These are phyloP conservation scores for Xenopus borealis DNA, from an alignment of 2,113 vertebrate genomes.

Conservation along the genomic window DNA sequence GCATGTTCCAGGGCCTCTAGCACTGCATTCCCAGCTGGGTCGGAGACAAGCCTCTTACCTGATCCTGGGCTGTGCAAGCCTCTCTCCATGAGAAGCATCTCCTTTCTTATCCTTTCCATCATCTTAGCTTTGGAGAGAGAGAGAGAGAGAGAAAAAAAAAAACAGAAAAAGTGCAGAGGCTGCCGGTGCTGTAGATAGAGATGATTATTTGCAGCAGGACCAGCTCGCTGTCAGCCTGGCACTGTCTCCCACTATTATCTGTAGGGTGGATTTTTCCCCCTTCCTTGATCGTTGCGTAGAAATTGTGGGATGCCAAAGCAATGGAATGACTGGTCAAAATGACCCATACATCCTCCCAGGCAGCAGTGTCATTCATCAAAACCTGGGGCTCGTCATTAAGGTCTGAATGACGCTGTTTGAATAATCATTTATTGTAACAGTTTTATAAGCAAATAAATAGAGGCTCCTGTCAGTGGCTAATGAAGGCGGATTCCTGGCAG, in stretches of 20 bases:
- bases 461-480: constrained; percentile 96
- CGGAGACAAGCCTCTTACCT: constrained; percentile 89
- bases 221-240: constrained; percentile 91
- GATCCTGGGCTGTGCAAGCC: constrained; percentile 94
- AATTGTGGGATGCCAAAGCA: constrained; percentile 84
- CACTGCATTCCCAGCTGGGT: constrained; percentile 89
- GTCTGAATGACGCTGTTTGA: constrained; percentile 95
- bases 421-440: constrained; percentile 99
- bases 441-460: constrained; percentile 99
- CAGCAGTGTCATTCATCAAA: constrained; percentile 98
- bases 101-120: constrained; percentile 99
- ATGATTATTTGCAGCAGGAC: constrained; percentile 83
- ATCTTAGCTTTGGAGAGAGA: constrained; percentile 81
- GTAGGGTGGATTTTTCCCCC: constrained; percentile 55
- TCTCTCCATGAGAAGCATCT: constrained; percentile 99
- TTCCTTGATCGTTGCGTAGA: constrained; percentile 76
- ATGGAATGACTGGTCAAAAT: constrained; percentile 94
- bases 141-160: constrained; percentile 47
- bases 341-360: constrained; percentile 90
- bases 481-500: constrained; percentile 97
- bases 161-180: constrained; percentile 64
- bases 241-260: constrained; percentile 90
- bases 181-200: constrained; percentile 71
- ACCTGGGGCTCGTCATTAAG: constrained; percentile 92
- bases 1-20: constrained; percentile 98